A percentile compares a stretch with the other conserved stretches of the same genome.
Conservation (phyloP, 2,888 invertebrate genomes). For the Scaptomyza flava region DNA sequence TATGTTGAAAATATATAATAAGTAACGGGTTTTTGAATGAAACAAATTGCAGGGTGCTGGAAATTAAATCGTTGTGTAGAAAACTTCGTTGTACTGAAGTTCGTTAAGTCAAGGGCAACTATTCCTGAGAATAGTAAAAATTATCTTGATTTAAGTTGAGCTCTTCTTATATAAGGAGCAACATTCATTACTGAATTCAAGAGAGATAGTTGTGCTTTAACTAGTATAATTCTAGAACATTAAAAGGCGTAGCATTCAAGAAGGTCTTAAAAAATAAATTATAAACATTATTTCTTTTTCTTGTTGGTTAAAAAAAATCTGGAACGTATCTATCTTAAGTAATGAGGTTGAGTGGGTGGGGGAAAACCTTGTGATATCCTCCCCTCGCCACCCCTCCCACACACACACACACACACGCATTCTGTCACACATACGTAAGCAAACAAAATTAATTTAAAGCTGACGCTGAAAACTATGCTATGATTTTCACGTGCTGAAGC, state of each 20-base stretch:
- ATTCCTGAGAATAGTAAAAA: too few species aligned
- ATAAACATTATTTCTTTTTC: background rate
- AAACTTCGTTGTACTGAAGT: too few species aligned
- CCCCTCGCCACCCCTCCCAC: constrained; percentile 2
- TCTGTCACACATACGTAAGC: background rate
- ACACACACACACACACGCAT: constrained; percentile 2
- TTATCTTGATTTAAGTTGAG: background rate
- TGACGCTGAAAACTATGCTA: constrained; percentile 55
- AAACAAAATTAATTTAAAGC: constrained; percentile 63
- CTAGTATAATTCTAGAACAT: background rate
- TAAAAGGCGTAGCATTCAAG: background rate
- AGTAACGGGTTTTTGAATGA: too few species aligned
- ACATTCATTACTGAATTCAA: too few species aligned
- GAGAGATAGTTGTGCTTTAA: too few species aligned
- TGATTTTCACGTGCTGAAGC: constrained; percentile 49
- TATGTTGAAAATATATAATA: too few species aligned
- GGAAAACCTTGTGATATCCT: constrained; percentile 46
- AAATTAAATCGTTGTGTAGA: too few species aligned
- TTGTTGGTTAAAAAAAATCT: constrained; percentile 2
- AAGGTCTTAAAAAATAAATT: background rate
- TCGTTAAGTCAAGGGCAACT: too few species aligned
- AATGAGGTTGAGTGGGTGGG: background rate
- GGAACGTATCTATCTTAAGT: background rate
- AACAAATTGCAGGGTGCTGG: too few species aligned
- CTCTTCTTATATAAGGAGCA: background rate